Conservation (phyloP, 2,113 vertebrate genomes). For the Ctenomys sociabilis region DNA sequence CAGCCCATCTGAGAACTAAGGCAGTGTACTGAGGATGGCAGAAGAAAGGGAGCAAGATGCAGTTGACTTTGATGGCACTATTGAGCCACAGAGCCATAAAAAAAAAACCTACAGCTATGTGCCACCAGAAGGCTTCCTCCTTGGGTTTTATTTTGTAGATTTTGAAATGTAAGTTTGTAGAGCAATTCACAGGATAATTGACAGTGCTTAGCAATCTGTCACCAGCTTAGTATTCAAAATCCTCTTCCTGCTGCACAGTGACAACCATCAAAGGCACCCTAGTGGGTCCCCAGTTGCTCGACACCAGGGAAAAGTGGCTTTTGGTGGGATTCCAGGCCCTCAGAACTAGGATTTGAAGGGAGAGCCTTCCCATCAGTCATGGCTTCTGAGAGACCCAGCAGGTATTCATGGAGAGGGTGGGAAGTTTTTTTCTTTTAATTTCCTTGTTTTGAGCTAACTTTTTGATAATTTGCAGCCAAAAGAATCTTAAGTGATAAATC, state of each 20-base stretch:
- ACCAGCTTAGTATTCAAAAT: conserved; percentile 55
- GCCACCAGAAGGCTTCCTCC: background rate
- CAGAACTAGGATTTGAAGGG: conserved; percentile 22
- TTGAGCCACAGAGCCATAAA: conserved; percentile 7
- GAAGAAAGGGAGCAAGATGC: background rate
- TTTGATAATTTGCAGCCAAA: conserved; percentile 65
- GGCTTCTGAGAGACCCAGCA: conserved; percentile 20
- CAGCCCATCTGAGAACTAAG: background rate
- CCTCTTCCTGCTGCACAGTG: conserved; percentile 44
- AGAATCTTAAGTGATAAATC: conserved; percentile 65
- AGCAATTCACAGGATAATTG: conserved; percentile 69
- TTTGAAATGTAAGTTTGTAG: conserved; percentile 53
- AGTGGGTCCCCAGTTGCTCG: conserved; percentile 49
- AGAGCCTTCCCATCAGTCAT: conserved; percentile 52
- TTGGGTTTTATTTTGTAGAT: conserved; percentile 27
- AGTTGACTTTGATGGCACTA: background rate
- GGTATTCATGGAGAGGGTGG: background rate
- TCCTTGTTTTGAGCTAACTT: conserved; percentile 59
- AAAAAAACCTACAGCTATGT: background rate
- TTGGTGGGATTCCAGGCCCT: conserved; percentile 45
- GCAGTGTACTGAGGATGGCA: background rate
- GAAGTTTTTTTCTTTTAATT: conserved; percentile 41
- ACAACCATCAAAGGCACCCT: conserved; percentile 68
- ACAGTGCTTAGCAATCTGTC: conserved; percentile 63
- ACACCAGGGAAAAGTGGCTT: conserved; percentile 52